A percentile compares a stretch with the other conserved stretches of the same genome.
Evolutionary conservation across 2,797 vertebrate genomes (phyloP).

Genomic region (Falco naumanni): DNA sequence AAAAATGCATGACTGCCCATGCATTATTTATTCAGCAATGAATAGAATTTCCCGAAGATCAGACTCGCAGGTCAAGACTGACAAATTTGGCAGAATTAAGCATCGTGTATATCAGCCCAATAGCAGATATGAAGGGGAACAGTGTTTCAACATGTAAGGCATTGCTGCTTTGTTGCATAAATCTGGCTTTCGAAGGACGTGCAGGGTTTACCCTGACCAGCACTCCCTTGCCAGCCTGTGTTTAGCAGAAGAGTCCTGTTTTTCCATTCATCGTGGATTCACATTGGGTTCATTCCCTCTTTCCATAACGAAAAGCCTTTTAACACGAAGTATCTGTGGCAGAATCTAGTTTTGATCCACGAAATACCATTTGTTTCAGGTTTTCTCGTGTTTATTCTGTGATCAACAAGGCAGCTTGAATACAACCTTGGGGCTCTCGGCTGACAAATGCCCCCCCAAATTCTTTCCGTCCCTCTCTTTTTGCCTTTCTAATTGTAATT

Average conservation of each 20-base stretch:
- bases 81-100: slow-evolving; percentile 58
- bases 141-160: not conserved
- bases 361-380: not conserved
- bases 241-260: not conserved
- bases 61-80: slow-evolving; percentile 41
- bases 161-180: not conserved
- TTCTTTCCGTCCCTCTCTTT: slow-evolving; percentile 33
- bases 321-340: not conserved
- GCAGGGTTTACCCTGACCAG: not conserved
- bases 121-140: not conserved
- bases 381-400: slow-evolving; percentile 20
- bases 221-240: not conserved
- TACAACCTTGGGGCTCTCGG: not conserved
- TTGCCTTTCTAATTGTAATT: slow-evolving; percentile 46
- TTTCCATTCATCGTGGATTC: not conserved
- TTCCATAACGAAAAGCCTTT: slow-evolving; percentile 24
- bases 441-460: slow-evolving; percentile 39
- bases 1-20: slow-evolving; percentile 72
- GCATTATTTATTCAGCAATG: slow-evolving; percentile 71
- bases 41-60: slow-evolving; percentile 64
- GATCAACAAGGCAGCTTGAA: not conserved
- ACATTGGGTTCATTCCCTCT: not conserved
- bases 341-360: not conserved
- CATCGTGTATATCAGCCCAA: not conserved
- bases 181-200: not conserved